A percentile compares a stretch with the other conserved stretches of the same genome.
Evolutionary conservation across 2,797 vertebrate species (phyloP).

Genomic region (Erethizon dorsatum): DNA sequence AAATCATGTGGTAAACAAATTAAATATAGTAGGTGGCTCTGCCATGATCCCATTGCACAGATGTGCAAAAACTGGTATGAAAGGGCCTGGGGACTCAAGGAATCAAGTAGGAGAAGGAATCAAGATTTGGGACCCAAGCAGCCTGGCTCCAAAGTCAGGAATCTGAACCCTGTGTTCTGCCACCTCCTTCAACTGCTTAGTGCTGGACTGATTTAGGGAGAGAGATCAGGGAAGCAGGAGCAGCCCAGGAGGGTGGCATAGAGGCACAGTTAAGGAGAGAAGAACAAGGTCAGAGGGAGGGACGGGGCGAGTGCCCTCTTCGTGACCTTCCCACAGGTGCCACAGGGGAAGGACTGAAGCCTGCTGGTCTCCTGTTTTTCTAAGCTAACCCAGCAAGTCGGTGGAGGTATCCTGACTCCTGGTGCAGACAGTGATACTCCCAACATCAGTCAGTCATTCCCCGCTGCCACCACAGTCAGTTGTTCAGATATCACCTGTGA

Average conservation of each 20-base stretch:
- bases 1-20: neutral
- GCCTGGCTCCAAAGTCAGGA: neutral
- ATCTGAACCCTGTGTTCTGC: neutral
- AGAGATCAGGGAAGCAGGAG: neutral
- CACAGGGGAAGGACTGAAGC: neutral
- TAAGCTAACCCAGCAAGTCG: neutral
- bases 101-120: neutral
- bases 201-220: neutral
- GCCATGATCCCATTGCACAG: neutral
- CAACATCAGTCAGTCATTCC: neutral
- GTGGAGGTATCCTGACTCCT: neutral
- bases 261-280: neutral
- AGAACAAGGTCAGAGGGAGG: neutral
- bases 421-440: neutral
- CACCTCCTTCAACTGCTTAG: neutral
- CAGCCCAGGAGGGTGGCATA: neutral
- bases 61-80: neutral
- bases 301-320: neutral
- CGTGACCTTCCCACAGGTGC: neutral
- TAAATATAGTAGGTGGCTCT: rapidly evolving
- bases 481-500: neutral
- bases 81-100: neutral
- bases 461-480: neutral
- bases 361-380: neutral
- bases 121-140: neutral